Percentiles rank a stretch among this genome's conserved stretches.
These are phyloP conservation scores for Fragum whitleyi DNA, from an alignment of 2,888 invertebrate species.

Conservation along the genomic window DNA sequence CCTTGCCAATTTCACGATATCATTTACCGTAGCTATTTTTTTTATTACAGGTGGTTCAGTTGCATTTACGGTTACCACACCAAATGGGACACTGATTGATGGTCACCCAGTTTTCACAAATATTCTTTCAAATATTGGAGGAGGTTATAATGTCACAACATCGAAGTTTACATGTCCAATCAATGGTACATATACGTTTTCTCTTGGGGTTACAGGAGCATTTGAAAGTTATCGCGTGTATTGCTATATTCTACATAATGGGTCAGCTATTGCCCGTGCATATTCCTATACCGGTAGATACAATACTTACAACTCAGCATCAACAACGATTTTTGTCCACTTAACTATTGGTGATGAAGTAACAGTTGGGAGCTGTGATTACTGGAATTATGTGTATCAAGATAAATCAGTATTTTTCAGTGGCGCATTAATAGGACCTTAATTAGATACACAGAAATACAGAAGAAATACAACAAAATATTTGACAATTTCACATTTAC, in stretches of 20 bases:
- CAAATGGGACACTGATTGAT: neutral
- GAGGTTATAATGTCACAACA: neutral
- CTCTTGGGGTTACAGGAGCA: neutral
- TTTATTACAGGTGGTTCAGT: neutral
- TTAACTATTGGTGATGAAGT: neutral
- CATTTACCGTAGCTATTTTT: no score
- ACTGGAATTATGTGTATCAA: neutral
- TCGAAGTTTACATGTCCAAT: neutral
- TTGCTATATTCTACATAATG: neutral
- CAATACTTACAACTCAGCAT: neutral
- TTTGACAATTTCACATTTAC: no score
- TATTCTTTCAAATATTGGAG: neutral
- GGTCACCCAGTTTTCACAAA: neutral
- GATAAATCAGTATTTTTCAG: neutral
- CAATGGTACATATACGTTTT: neutral
- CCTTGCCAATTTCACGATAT: no score
- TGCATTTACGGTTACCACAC: neutral
- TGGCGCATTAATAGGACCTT: neutral
- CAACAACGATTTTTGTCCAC: neutral
- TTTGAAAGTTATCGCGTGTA: neutral
- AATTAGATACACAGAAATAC: neutral
- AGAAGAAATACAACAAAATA: neutral
- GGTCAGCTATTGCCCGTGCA: neutral
- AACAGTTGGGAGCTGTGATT: neutral
- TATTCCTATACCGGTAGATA: neutral